Base-by-base conservation (phyloP, 2,797 vertebrate genomes). In the Xiphophorus birchmanni region DNA sequence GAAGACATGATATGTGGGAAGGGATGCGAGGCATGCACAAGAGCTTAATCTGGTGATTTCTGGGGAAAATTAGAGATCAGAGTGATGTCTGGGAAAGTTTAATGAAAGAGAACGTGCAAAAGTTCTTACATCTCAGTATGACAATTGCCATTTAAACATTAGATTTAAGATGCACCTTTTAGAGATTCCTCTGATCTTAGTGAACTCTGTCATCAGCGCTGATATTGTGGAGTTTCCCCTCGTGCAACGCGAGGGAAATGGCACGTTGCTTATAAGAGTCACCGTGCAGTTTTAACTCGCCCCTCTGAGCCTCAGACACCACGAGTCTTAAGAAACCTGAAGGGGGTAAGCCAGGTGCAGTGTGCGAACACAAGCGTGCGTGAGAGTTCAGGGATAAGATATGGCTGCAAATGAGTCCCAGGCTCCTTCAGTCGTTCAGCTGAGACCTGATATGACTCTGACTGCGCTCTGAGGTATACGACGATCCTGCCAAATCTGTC, bases 61-160 rank as follows among this genome's bases (percentile, higher is more conserved):
- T 93, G 90, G 72, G 88, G 84, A 65, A 79, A 77, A 83, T 89
- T 75, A 87, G 50, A 89, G 72, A 90, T 80, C 76, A 80, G n/a
- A 84, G 65, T 1, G 1, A 84, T n/a, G 77, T 42, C 65, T 81
- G 72, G 7, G 50, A 60, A 42, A 58, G 42, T 29, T 73, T 80
- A 44, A 0, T 26, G 17, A 52, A 50, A 84, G 75, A 80, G 47
- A 15, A 75, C 73, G 44, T 45, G 32, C 75, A 37, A 48, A 56
- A 78, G 17, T 73, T 42, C 10, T 0, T 63, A 47, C 21, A 0
- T 81, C 23, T 81, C 40, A 1, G 0, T 32, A 75, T 83, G 52
- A 79, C 74, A 73, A 75, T 76, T 71, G 37, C 1, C 44, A 0
- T 58, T 76, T 37, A 1, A 56, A 65, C 76, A 76, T 80, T 6